Evolutionary conservation across 2,797 vertebrate genomes (phyloP).

Genomic region (Acanthis flammea): DNA sequence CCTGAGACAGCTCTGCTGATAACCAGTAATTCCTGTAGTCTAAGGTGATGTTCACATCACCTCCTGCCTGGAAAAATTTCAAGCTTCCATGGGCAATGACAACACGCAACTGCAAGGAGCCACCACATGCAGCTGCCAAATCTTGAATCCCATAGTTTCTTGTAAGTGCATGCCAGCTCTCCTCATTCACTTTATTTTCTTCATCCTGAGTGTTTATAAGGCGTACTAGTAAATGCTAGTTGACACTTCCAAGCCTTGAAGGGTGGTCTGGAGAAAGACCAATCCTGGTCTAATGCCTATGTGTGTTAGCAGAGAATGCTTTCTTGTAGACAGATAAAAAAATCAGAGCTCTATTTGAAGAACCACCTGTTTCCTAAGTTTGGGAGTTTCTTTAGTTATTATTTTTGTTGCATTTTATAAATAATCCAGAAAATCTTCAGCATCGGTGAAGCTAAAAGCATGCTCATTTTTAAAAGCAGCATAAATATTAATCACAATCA

Average conservation of each 20-base stretch:
- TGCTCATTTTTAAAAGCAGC: slow-evolving; percentile 45
- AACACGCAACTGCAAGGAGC: slow-evolving; percentile 20
- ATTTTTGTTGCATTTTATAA: slow-evolving; percentile 8
- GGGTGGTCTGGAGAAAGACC: slow-evolving; percentile 60
- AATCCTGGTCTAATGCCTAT: not conserved
- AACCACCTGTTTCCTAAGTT: slow-evolving; percentile 30
- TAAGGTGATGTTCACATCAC: slow-evolving; percentile 58
- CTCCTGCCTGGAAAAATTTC: slow-evolving; percentile 63
- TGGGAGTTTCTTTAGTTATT: not conserved
- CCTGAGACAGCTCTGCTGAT: slow-evolving; percentile 59
- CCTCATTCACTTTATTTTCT: slow-evolving; percentile 23
- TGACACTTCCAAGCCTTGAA: slow-evolving; percentile 50
- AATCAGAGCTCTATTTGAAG: slow-evolving; percentile 52
- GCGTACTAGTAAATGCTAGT: slow-evolving; percentile 32
- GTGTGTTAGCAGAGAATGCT: slow-evolving; percentile 22
- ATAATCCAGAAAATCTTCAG: slow-evolving; percentile 54
- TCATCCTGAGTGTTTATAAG: slow-evolving; percentile 34
- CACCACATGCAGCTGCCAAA: slow-evolving; percentile 1
- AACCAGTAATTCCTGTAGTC: slow-evolving; percentile 62
- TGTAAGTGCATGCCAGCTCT: slow-evolving; percentile 8
- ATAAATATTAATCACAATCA: slow-evolving; percentile 67
- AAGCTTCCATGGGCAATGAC: slow-evolving; percentile 22
- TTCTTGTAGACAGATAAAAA: slow-evolving; percentile 46
- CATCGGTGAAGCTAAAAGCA: slow-evolving; percentile 40
- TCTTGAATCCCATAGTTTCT: slow-evolving; percentile 45